Evolutionary conservation across 1,140 invertebrate species (phyloP).

Genomic region (Heliconius hewitsoni): DNA sequence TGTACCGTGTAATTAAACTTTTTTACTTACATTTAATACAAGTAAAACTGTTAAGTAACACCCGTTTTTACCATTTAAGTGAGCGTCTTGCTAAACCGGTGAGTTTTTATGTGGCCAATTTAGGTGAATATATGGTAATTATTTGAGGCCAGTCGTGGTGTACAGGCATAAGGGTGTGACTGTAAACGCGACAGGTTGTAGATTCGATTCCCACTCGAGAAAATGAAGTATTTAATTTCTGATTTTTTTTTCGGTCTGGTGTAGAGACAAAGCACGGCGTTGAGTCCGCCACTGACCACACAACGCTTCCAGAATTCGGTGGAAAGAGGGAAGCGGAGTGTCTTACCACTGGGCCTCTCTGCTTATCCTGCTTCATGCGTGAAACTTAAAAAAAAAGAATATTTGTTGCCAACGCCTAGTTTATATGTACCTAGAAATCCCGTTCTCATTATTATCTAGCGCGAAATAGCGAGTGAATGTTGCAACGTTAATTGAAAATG

Average conservation of each 20-base stretch:
- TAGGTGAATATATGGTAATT: neutral
- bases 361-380: too few relatives aligned
- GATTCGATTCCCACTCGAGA: too few relatives aligned
- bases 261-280: too few relatives aligned
- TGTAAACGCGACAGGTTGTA: too few relatives aligned
- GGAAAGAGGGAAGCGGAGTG: too few relatives aligned
- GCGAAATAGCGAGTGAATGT: slow-evolving; percentile 3
- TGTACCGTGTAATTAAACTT: slow-evolving; percentile 26
- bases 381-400: too few relatives aligned
- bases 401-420: neutral
- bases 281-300: too few relatives aligned
- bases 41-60: slow-evolving; percentile 23
- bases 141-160: neutral
- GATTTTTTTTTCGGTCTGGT: too few relatives aligned
- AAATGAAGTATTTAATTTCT: too few relatives aligned
- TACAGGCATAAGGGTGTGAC: too few relatives aligned
- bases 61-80: slow-evolving; percentile 26
- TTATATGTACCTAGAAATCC: neutral
- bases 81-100: slow-evolving; percentile 16
- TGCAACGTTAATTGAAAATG: neutral
- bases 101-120: slow-evolving; percentile 5
- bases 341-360: too few relatives aligned
- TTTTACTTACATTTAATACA: slow-evolving; percentile 22
- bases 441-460: neutral
- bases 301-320: too few relatives aligned